Conservation (phyloP, 2,888 invertebrate genomes). For the Dione vanillae region DNA sequence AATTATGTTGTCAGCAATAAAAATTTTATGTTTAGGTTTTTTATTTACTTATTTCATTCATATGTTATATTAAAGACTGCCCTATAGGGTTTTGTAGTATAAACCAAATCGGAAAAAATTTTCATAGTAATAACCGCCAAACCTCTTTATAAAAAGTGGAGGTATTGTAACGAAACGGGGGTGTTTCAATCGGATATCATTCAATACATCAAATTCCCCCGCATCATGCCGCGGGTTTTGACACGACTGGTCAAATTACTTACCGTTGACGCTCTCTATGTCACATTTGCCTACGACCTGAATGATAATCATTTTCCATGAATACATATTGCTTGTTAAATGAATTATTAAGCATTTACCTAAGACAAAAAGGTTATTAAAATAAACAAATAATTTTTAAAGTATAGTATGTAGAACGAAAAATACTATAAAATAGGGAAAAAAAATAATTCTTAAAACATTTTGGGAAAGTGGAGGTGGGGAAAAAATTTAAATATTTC, state of each 20-base stretch:
- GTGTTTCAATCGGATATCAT: neutral
- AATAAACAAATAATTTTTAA: neutral
- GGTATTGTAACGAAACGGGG: neutral
- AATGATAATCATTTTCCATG: slow-evolving; percentile 39
- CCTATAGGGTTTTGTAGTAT: too few species aligned
- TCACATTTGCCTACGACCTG: slow-evolving; percentile 31
- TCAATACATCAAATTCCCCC: slow-evolving; percentile 21
- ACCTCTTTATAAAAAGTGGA: neutral
- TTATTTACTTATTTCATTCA: too few species aligned
- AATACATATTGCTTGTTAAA: slow-evolving; percentile 6
- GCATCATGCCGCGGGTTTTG: slow-evolving; percentile 13
- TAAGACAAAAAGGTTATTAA: neutral
- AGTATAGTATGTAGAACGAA: neutral
- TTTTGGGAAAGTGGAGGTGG: too few species aligned
- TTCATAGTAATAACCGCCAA: too few species aligned
- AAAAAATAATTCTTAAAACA: neutral
- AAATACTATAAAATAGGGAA: neutral
- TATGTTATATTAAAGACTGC: too few species aligned
- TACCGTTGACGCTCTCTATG: slow-evolving; percentile 36
- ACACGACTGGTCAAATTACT: slow-evolving; percentile 16
- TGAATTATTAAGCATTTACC: slow-evolving; percentile 10
- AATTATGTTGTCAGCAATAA: too few species aligned
- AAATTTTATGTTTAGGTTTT: too few species aligned
- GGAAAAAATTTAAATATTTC: too few species aligned
- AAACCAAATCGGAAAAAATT: too few species aligned